phyloP scores from a whole-genome alignment of 2,797 vertebrate genomes.

The Avahi laniger region DNA sequence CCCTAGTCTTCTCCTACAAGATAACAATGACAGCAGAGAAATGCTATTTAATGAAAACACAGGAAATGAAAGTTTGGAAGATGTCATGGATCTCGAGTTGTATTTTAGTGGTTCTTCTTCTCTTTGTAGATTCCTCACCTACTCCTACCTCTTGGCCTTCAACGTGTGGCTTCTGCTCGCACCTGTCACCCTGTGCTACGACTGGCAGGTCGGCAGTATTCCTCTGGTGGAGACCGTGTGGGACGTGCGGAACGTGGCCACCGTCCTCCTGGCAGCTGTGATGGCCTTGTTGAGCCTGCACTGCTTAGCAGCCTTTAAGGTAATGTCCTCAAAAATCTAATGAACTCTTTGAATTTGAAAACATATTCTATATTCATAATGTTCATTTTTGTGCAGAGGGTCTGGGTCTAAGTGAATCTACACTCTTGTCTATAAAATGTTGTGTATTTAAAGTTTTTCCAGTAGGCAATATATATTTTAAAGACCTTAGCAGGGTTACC shows the following conservation, averaged over 20 bases:
- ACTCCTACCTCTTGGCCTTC: conserved; percentile 95
- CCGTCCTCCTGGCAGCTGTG: conserved; percentile 87
- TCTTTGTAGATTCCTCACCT: conserved; percentile 91
- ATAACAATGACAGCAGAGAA: background rate
- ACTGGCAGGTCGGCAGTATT: conserved; percentile 99
- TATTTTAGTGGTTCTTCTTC: conserved; percentile 48
- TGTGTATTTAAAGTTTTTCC: background rate
- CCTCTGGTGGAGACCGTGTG: conserved; percentile 93
- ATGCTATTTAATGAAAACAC: background rate
- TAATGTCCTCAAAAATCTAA: conserved; percentile 77
- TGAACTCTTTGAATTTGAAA: background rate
- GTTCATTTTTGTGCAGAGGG: background rate
- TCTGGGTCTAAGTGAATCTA: background rate
- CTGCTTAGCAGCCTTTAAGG: conserved; percentile 90
- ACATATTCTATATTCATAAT: background rate
- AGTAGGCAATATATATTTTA: background rate
- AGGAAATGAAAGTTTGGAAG: background rate
- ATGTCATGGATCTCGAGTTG: background rate
- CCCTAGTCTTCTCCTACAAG: background rate
- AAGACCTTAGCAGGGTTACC: background rate
- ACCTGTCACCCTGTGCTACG: conserved; percentile 93
- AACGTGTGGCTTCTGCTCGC: conserved; percentile 95
- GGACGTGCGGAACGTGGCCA: conserved; percentile 91
- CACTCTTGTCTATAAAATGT: background rate
- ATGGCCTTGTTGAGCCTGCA: conserved; percentile 88